A percentile compares a stretch with the other conserved stretches of the same genome.
Evolutionary conservation across 2,797 vertebrate species (phyloP).

Genomic region (Peromyscus eremicus): DNA sequence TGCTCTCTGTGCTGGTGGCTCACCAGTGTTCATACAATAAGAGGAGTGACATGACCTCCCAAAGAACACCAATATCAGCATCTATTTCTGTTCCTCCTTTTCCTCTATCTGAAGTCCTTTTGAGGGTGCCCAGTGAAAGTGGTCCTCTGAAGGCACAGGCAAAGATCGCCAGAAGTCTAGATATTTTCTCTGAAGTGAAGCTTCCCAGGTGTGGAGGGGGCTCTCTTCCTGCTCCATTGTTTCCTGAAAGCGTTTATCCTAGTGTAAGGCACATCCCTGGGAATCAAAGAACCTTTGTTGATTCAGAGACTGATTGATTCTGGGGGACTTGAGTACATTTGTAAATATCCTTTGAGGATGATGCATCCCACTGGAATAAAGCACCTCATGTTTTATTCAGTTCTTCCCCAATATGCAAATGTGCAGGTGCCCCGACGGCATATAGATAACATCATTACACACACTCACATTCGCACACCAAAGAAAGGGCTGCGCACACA

Average conservation of each 20-base stretch:
- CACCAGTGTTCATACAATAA: neutral
- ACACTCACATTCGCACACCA: constrained; percentile 62
- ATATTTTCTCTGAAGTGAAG: neutral
- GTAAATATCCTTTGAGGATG: constrained; percentile 80
- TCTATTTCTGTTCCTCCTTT: neutral
- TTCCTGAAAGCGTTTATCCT: constrained; percentile 29
- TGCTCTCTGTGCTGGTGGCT: neutral
- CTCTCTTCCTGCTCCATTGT: neutral
- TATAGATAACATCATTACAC: constrained; percentile 81
- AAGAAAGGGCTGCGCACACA: constrained; percentile 72
- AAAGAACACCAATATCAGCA: neutral
- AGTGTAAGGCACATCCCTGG: constrained; percentile 23
- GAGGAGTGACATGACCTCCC: neutral
- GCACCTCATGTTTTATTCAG: constrained; percentile 83
- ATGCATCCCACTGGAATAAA: constrained; percentile 78
- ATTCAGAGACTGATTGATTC: constrained; percentile 79
- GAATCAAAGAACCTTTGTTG: constrained; percentile 78
- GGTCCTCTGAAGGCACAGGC: neutral
- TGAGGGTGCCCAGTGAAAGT: neutral
- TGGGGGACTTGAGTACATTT: constrained; percentile 77
- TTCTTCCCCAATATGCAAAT: constrained; percentile 81
- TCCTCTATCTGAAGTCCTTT: neutral
- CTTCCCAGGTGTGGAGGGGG: neutral
- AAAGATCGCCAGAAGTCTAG: neutral
- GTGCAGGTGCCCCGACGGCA: constrained; percentile 78